Percentiles rank a stretch among this genome's conserved stretches.
Conservation (phyloP, 2,797 vertebrate species). For the Gephyroberyx darwinii region DNA sequence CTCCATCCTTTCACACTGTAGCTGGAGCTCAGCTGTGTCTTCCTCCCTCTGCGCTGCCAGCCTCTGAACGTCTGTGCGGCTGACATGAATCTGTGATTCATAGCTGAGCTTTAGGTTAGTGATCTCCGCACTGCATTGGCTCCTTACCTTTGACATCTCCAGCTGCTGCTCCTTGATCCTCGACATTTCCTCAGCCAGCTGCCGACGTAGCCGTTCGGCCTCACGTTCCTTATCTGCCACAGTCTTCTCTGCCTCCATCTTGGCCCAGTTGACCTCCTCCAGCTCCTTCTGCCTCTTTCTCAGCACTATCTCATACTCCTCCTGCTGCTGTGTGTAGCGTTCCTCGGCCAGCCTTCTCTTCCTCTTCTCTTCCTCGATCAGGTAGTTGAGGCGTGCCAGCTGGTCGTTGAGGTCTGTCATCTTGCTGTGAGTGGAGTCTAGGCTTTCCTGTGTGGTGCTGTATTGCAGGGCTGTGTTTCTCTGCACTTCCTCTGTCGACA, state of each 20-base stretch:
- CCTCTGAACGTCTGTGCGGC: conserved; percentile 89
- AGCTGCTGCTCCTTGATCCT: conserved; percentile 88
- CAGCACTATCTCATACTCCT: conserved; percentile 88
- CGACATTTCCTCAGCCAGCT: conserved; percentile 86
- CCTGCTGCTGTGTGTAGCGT: conserved; percentile 88
- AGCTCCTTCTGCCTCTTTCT: conserved; percentile 90
- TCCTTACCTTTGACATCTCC: conserved; percentile 98
- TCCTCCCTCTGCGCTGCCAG: conserved; percentile 88
- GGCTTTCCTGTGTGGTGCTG: conserved; percentile 84
- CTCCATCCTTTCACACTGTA: conserved; percentile 84
- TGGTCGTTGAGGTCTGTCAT: conserved; percentile 89
- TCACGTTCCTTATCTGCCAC: conserved; percentile 89
- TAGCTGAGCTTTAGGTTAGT: conserved; percentile 93
- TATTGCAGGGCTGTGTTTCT: conserved; percentile 85
- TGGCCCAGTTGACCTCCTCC: conserved; percentile 90
- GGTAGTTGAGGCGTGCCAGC: conserved; percentile 86
- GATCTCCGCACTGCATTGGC: conserved; percentile 90
- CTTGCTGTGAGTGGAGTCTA: conserved; percentile 87
- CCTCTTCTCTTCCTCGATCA: conserved; percentile 90
- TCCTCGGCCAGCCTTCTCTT: conserved; percentile 90
- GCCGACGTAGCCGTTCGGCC: conserved; percentile 88
- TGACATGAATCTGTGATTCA: conserved; percentile 92
- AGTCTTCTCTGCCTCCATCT: conserved; percentile 90
- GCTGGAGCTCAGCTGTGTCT: conserved; percentile 82
- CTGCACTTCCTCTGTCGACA: conserved; percentile 89